phyloP scores from a whole-genome alignment of 2,797 vertebrate species.

The Antrozous pallidus region DNA sequence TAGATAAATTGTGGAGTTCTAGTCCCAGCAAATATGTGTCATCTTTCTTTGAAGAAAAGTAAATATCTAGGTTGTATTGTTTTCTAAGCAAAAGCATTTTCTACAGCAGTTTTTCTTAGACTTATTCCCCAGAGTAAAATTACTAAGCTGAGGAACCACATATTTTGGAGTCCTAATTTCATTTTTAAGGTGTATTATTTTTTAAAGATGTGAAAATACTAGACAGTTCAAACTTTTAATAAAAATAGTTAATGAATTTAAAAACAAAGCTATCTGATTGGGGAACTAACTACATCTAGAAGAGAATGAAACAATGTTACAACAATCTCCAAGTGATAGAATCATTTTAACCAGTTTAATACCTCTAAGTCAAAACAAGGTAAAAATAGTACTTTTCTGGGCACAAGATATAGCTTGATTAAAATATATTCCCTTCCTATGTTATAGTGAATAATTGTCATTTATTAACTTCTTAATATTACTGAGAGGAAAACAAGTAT shows the following conservation, averaged over 20 bases:
- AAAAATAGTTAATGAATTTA: neutral
- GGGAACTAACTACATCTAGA: neutral
- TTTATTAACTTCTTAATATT: neutral
- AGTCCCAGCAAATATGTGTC: neutral
- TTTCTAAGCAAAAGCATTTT: neutral
- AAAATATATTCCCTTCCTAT: neutral
- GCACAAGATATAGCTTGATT: neutral
- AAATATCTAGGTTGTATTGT: neutral
- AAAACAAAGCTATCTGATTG: neutral
- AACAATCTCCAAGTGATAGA: neutral
- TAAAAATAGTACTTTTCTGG: neutral
- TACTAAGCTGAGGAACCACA: neutral
- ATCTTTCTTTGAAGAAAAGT: neutral
- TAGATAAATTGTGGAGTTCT: neutral
- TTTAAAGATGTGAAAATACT: neutral
- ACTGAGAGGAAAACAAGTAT: neutral
- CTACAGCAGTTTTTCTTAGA: neutral
- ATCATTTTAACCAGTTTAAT: neutral
- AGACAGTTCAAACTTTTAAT: neutral
- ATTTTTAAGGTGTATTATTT: neutral
- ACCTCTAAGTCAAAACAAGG: neutral
- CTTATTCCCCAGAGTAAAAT: neutral
- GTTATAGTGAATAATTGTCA: neutral
- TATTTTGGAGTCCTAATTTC: neutral
- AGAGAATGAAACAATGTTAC: neutral